These are phyloP conservation scores for Diadophis punctatus DNA, from an alignment of 2,113 vertebrate genomes.

Conservation along the genomic window DNA sequence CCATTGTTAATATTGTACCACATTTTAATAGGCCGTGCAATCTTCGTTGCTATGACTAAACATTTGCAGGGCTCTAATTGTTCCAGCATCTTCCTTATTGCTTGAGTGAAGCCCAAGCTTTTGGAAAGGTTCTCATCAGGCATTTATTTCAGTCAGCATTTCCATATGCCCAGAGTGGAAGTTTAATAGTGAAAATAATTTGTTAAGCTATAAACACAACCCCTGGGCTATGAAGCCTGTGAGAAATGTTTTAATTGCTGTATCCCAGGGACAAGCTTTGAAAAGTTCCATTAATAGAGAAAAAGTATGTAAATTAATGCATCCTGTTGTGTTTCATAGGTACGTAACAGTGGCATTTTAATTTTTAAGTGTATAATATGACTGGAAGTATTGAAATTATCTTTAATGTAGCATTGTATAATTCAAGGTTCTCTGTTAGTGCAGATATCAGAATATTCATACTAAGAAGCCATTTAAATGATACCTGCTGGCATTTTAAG, in stretches of 20 bases:
- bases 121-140: neutral
- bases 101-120: neutral
- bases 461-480: slow-evolving; percentile 2
- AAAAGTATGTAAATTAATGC: neutral
- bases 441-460: neutral
- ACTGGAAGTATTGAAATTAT: neutral
- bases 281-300: slow-evolving; percentile 7
- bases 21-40: neutral
- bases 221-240: neutral
- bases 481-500: slow-evolving; percentile 14
- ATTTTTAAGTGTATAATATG: neutral
- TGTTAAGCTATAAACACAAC: neutral
- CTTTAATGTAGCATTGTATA: neutral
- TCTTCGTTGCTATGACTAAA: neutral
- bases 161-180: neutral
- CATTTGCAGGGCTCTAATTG: neutral
- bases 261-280: neutral
- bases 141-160: slow-evolving; percentile 5
- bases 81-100: neutral
- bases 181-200: neutral
- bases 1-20: neutral
- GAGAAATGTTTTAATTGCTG: slow-evolving; percentile 15
- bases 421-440: neutral
- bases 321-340: neutral
- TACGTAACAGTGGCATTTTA: neutral